Conservation (phyloP, 2,113 vertebrate species). For the Dasyprocta punctata region DNA sequence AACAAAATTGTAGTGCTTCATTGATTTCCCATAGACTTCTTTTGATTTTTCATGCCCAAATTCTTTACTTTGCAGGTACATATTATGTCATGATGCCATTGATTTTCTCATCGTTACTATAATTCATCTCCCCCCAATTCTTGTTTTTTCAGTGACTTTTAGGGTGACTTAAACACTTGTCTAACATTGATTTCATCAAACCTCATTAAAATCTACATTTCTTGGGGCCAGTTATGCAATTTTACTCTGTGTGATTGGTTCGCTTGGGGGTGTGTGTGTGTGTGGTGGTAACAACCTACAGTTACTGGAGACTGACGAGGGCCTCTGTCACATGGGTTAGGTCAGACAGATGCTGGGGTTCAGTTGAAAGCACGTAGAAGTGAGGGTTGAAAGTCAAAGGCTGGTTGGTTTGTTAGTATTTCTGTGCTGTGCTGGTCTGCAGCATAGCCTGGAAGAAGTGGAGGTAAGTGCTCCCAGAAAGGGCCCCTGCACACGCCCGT, state of each 20-base stretch:
- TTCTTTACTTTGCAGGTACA: neutral
- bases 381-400: no score
- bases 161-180: neutral
- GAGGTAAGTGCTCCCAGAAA: neutral
- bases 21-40: neutral
- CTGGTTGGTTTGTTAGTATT: neutral
- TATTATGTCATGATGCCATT: neutral
- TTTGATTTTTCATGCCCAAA: neutral
- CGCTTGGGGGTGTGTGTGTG: neutral
- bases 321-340: neutral
- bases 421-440: neutral
- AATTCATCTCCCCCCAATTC: neutral
- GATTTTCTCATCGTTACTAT: neutral
- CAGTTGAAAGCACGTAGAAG: rapidly evolving
- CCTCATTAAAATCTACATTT: neutral
- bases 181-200: neutral
- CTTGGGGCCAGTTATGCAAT: neutral
- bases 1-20: neutral
- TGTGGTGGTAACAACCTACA: no score
- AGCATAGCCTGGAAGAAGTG: neutral
- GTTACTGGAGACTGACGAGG: neutral
- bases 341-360: neutral
- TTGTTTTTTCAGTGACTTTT: neutral
- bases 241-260: neutral
- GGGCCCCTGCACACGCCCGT: neutral